A percentile compares a stretch with the other conserved stretches of the same genome.
Evolutionary conservation across 2,797 vertebrate genomes (phyloP).

Genomic region (Gadopsis marmoratus): DNA sequence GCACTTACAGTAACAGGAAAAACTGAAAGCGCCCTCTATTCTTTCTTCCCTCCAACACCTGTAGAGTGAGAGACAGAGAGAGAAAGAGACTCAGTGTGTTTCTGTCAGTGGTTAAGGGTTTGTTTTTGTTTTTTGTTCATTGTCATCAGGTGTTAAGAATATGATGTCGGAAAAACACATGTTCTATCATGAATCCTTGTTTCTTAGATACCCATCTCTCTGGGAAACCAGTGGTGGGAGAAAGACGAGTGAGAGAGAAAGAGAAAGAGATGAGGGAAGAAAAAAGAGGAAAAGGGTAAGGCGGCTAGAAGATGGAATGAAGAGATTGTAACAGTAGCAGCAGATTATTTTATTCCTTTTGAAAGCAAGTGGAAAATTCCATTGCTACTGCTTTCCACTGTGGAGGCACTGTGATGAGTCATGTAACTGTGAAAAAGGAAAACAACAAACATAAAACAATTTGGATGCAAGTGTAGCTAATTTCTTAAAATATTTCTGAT

Average conservation of each 20-base stretch:
- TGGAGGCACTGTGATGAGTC: slow-evolving; percentile 42
- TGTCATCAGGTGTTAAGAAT: slow-evolving; percentile 33
- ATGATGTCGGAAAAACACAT: slow-evolving; percentile 49
- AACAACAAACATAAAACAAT: slow-evolving; percentile 21
- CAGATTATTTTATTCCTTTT: neutral
- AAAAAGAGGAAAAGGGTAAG: neutral
- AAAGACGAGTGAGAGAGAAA: slow-evolving; percentile 14
- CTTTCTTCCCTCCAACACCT: slow-evolving; percentile 56
- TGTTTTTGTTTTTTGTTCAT: slow-evolving; percentile 27
- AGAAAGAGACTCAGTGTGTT: slow-evolving; percentile 42
- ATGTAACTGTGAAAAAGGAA: slow-evolving; percentile 48
- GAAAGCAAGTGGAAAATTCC: slow-evolving; percentile 21
- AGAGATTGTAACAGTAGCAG: neutral
- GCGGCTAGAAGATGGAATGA: neutral
- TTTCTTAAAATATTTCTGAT: neutral
- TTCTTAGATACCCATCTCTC: slow-evolving; percentile 58
- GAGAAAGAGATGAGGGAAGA: neutral
- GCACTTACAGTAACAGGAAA: slow-evolving; percentile 20
- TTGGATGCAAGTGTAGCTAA: neutral
- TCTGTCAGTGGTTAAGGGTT: slow-evolving; percentile 1
- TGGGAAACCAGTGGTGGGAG: slow-evolving; percentile 33
- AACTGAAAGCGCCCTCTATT: slow-evolving; percentile 17
- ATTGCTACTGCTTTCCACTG: slow-evolving; percentile 23
- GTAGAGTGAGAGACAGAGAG: slow-evolving; percentile 44
- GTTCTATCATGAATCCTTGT: slow-evolving; percentile 36